Evolutionary conservation across 2,113 vertebrate species (phyloP), one percentile per base, ranked within the genome.

Genomic region (Apodemus sylvaticus): DNA sequence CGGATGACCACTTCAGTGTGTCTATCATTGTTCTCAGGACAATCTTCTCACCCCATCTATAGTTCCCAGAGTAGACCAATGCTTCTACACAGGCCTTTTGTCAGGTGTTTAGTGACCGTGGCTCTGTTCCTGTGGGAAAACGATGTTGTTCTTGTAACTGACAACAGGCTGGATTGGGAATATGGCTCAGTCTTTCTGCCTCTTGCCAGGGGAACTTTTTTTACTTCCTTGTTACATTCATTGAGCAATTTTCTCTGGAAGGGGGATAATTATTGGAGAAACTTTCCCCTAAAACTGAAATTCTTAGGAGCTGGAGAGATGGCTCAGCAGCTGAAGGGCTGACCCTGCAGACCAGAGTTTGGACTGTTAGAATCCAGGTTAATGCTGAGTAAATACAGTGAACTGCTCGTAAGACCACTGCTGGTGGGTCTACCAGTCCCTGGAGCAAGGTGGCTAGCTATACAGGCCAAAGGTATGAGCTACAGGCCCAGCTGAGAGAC

Each of bases 21-120:
- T 58, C 92, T 74, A 29, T 26, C 62, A 1, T 22, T 74, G 10
- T 39, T 42, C 62, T 12, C 60, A 53, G n/a, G 71, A 73, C 87
- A 62, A 31, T 16, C 13, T 24, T 16, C 13, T 24, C n/a, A 24
- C 22, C 5, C n/a, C 5, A 1, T 29, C 26, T 11, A 22, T 3
- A 36, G 34, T 68, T 66, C 42, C 22, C 12, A n/a, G 19, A 53
- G 17, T 36, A 42, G 31, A 9, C 36, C 4, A 19, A 4, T 19
- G 42, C 0, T 2, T 34, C 60, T 42, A 2, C 36, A 29, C 0
- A 53, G 8, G 2, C 0, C 53, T 74, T 31, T 53, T 74, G 4
- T 60, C 0, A 53, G 8, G 1, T 0, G 45, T 74, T 31, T 53
- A 68, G 3, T 66, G 48, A 53, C 39, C 8, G 2, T 36, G 36